Conservation (phyloP, 2,113 vertebrate genomes). For the Hydrochoerus hydrochaeris region DNA sequence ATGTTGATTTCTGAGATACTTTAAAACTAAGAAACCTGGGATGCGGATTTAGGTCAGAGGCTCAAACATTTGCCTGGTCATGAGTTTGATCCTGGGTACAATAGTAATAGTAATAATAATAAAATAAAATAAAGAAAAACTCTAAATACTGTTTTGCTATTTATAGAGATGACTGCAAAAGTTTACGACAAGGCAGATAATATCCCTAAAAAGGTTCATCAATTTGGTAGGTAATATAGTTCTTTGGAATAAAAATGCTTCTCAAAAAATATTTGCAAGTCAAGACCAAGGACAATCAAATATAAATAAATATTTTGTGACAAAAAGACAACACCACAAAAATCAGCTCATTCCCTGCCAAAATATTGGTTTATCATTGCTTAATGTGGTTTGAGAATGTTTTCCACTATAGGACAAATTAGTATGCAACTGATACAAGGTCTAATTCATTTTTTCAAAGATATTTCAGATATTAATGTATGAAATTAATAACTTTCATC, state of each 20-base stretch:
- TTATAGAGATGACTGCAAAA: background rate
- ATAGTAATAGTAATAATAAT: no score
- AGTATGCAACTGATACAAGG: background rate
- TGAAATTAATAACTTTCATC: conserved; percentile 9
- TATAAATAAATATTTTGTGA: background rate
- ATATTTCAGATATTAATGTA: conserved; percentile 6
- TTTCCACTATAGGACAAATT: background rate
- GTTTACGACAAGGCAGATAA: background rate
- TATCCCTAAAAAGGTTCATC: background rate
- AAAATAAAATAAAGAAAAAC: background rate
- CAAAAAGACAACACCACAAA: conserved; percentile 6
- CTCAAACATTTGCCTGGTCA: no score
- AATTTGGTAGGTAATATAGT: background rate
- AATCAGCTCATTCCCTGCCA: background rate
- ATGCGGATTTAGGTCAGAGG: no score
- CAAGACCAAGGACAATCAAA: background rate
- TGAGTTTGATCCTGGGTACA: no score
- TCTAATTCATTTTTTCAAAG: conserved; percentile 32
- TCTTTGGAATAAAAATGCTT: background rate
- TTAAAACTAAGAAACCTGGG: background rate
- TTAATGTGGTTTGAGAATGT: background rate
- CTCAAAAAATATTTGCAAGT: conserved; percentile 1
- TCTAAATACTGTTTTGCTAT: background rate
- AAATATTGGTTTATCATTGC: background rate
- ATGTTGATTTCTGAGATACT: background rate